Evolutionary conservation across 1,140 invertebrate species (phyloP).

Genomic region (Drosophila aff.): DNA sequence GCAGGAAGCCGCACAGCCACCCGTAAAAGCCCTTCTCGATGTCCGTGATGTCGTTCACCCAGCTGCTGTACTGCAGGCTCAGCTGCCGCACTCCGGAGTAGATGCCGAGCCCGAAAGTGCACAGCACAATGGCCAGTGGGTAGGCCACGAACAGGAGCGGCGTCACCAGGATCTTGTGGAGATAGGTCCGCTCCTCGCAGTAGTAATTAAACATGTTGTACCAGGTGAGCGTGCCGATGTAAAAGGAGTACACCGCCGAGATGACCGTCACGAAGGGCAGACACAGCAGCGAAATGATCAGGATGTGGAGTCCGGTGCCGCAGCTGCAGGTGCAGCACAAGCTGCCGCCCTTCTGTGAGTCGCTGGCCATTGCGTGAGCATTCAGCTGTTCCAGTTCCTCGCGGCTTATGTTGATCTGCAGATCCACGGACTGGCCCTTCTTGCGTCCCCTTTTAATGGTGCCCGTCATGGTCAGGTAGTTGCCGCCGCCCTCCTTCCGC

Average conservation of each 20-base stretch:
- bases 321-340: conserved; percentile 87
- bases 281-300: conserved; percentile 88
- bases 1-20: conserved; percentile 89
- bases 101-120: conserved; percentile 88
- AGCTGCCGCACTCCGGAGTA: conserved; percentile 89
- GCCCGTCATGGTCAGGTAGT: conserved; percentile 89
- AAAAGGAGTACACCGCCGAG: conserved; percentile 90
- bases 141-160: conserved; percentile 90
- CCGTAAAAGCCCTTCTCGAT: conserved; percentile 93
- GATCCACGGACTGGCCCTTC: conserved; percentile 90
- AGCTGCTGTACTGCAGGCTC: conserved; percentile 89
- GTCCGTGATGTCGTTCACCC: conserved; percentile 90
- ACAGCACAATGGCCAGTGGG: conserved; percentile 89
- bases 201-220: conserved; percentile 91
- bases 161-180: conserved; percentile 87
- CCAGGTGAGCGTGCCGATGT: conserved; percentile 91
- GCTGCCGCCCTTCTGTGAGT: conserved; percentile 87
- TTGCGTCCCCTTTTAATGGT: conserved; percentile 91
- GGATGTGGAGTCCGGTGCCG: conserved; percentile 89
- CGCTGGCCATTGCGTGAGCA: conserved; percentile 88
- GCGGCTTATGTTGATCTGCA: conserved; percentile 89
- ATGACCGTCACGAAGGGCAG: conserved; percentile 88
- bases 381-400: conserved; percentile 89
- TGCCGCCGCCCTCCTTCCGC: conserved; percentile 86
- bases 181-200: conserved; percentile 89